Evolutionary conservation across 2,888 invertebrate genomes (phyloP), one percentile per base, ranked within the genome.

Genomic region (Drosophila birchii): DNA sequence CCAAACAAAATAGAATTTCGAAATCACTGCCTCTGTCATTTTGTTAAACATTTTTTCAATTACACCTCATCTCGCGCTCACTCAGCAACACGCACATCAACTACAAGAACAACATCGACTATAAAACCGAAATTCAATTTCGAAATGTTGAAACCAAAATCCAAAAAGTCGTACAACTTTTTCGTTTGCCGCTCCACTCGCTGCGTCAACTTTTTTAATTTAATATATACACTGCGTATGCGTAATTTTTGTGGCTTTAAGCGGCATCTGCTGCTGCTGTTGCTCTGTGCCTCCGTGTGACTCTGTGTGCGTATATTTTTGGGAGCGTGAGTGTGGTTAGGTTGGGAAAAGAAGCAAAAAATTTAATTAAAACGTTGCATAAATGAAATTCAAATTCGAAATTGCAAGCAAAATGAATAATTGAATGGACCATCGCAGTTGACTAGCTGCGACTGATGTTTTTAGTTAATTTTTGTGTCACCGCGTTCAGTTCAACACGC

Each of bases 331-430:
- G 58, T 72, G 78, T 45, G 86, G 69, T 76, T 66, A 71, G 56
- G 34, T 26, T 8, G 47, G 64, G 18, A 43, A 63, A 47, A 68
- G 69, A 68, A 68, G 57, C 68, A 68, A 68, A 64, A 86, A 83
- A 86, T 81, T 86, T 83, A 81, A 83, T 83, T 83, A 84, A 83
- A 83, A 83, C 84, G 81, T 83, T 82, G 81, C 77, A 71, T 59
- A 68, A 62, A 66, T 75, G 26, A 72, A 83, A 81, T 80, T 78
- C 64, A 81, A 82, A 84, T 80, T 75, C 47, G 44, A 72, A 78
- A 82, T 77, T 86, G 76, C 77, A 80, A 73, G 72, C 84, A 73
- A 78, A 79, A 88, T 88, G 79, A 76, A 81, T 88, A 85, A 88
- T 86, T 88, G 79, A 85, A 81, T 83, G 64, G 57, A 63, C 60